phyloP scores from a whole-genome alignment of 2,888 invertebrate species.

The Exephanes ischioxanthus region DNA sequence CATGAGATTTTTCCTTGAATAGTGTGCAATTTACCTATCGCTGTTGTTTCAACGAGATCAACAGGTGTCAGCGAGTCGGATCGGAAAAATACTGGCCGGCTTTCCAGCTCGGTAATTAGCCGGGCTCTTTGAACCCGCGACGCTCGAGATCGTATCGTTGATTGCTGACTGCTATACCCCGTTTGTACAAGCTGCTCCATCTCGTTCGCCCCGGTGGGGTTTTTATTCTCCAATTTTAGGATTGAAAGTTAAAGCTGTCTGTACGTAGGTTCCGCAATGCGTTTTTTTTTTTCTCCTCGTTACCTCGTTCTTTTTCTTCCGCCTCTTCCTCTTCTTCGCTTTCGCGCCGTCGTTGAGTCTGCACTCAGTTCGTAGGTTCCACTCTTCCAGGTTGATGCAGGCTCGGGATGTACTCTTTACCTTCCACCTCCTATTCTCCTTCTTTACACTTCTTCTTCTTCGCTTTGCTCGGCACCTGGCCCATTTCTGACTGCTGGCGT shows the following conservation, averaged over 20 bases:
- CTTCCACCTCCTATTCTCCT: conserved; percentile 24
- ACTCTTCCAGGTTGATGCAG: conserved; percentile 61
- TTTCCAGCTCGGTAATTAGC: conserved; percentile 26
- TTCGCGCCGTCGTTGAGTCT: conserved; percentile 25
- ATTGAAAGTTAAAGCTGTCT: background rate
- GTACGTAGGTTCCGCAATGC: background rate
- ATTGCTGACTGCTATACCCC: background rate
- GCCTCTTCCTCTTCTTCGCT: conserved; percentile 13
- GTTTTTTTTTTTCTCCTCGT: conserved; percentile 6
- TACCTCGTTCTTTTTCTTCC: conserved; percentile 8
- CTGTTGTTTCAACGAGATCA: conserved; percentile 15
- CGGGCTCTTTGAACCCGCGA: conserved; percentile 29
- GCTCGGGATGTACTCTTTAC: conserved; percentile 47
- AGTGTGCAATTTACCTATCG: background rate
- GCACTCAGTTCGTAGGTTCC: conserved; percentile 46
- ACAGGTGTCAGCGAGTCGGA: conserved; percentile 41
- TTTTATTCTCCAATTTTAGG: background rate
- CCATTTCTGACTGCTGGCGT: conserved; percentile 54
- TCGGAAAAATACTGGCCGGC: conserved; percentile 5
- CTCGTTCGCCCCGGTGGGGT: conserved; percentile 12
- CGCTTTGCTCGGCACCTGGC: conserved; percentile 48
- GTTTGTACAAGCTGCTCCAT: conserved; percentile 32
- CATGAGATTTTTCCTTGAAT: background rate
- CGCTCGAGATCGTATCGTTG: background rate
- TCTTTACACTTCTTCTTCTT: conserved; percentile 32